Evolutionary conservation across 2,888 invertebrate genomes (phyloP).

Genomic region (Cordylochernes scorpioides): DNA sequence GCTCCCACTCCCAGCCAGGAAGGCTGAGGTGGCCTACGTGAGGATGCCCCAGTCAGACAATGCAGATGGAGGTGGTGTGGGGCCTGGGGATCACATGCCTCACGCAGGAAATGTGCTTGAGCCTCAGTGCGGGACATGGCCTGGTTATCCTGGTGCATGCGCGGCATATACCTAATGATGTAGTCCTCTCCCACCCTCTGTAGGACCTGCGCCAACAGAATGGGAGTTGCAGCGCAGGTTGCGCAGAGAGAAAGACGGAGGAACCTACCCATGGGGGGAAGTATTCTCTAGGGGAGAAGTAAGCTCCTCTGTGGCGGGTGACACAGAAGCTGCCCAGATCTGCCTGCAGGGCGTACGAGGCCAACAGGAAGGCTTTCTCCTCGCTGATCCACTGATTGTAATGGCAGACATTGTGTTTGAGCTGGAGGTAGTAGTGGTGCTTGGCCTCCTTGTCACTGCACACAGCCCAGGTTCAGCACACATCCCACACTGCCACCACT

Average conservation of each 20-base stretch:
- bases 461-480: too few species aligned
- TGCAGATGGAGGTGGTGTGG: constrained; percentile 67
- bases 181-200: constrained; percentile 27
- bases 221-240: too few species aligned
- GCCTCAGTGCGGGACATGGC: constrained; percentile 53
- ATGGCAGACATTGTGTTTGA: constrained; percentile 51
- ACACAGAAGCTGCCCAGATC: constrained; percentile 55
- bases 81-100: constrained; percentile 52
- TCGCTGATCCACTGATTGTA: constrained; percentile 21
- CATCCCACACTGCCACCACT: too few species aligned
- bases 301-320: constrained; percentile 22
- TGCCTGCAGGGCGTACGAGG: constrained; percentile 69
- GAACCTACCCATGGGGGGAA: constrained; percentile 37
- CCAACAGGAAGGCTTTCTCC: constrained; percentile 38
- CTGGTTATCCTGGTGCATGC: constrained; percentile 51
- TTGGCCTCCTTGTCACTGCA: constrained; percentile 68
- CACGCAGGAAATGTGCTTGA: constrained; percentile 58
- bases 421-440: constrained; percentile 77
- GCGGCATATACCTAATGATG: constrained; percentile 33
- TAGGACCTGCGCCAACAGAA: too few species aligned
- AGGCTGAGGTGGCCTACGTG: too few species aligned
- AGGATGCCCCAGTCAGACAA: too few species aligned
- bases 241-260: too few species aligned
- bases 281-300: constrained; percentile 59
- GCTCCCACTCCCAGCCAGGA: too few species aligned